phyloP scores from a whole-genome alignment of 2,113 vertebrate genomes.

The Nipponia nippon region DNA sequence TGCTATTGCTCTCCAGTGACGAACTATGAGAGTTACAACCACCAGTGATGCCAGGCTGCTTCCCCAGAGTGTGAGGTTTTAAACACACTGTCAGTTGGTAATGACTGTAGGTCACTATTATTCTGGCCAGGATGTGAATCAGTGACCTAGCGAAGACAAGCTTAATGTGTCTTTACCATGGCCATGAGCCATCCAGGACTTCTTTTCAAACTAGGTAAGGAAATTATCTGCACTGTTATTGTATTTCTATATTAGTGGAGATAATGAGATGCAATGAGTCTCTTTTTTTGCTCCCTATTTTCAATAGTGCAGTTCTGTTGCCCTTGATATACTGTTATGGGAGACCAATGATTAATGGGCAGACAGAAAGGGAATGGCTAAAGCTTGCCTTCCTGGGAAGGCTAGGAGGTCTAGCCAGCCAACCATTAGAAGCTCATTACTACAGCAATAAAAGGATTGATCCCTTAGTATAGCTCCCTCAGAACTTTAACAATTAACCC shows the following conservation, averaged over 20 bases:
- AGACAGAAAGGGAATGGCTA: not conserved
- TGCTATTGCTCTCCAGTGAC: not conserved
- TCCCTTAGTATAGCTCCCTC: conserved; percentile 39
- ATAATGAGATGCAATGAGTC: not conserved
- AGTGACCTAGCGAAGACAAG: not conserved
- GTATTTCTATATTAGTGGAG: not conserved
- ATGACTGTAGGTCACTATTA: not conserved
- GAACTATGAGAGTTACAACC: not conserved
- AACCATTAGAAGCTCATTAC: conserved; percentile 71
- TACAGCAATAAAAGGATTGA: conserved; percentile 60
- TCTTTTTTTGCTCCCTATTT: not conserved
- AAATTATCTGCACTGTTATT: not conserved
- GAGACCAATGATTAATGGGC: conserved; percentile 31
- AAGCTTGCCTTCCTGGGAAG: not conserved
- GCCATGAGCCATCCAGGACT: not conserved
- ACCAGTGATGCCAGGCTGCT: not conserved
- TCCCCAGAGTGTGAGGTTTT: not conserved
- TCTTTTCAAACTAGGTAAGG: not conserved
- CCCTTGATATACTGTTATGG: conserved; percentile 7
- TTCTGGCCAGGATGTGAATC: not conserved
- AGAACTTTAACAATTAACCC: conserved; percentile 66
- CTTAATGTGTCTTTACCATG: not conserved
- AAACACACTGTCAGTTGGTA: not conserved
- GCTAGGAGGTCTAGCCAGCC: conserved; percentile 8
- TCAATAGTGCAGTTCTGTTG: not conserved